These are phyloP conservation scores for Mimumesa dahlbomi DNA, from an alignment of 2,888 invertebrate species.

Conservation along the genomic window DNA sequence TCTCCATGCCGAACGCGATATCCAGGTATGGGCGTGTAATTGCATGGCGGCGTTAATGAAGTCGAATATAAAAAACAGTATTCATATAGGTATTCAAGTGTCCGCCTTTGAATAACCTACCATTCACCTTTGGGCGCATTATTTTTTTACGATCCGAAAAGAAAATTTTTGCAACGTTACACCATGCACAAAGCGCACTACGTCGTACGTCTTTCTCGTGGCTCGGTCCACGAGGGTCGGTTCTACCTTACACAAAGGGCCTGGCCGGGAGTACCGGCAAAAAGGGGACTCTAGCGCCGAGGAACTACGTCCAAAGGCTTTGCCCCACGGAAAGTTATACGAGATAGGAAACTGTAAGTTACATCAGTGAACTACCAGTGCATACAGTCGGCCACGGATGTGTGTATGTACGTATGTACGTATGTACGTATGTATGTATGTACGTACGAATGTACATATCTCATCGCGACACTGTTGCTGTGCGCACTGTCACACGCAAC, in stretches of 20 bases:
- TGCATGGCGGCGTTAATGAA: constrained; percentile 2
- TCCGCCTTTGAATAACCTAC: background rate
- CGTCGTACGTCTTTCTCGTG: constrained; percentile 27
- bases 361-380: constrained; percentile 23
- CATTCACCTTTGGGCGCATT: background rate
- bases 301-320: constrained; percentile 55
- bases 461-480: constrained; percentile 3
- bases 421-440: constrained; percentile 8
- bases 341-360: constrained; percentile 57
- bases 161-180: constrained; percentile 41
- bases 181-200: constrained; percentile 9
- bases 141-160: constrained; percentile 8
- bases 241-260: constrained; percentile 47
- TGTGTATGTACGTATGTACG: constrained; percentile 8
- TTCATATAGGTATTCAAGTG: background rate
- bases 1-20: too few species aligned
- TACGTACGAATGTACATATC: constrained; percentile 10
- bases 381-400: background rate
- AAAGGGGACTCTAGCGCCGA: constrained; percentile 36
- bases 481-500: background rate
- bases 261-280: constrained; percentile 34
- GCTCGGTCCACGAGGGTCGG: constrained; percentile 28
- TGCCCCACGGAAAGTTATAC: constrained; percentile 41
- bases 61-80: background rate
- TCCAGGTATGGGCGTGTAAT: too few species aligned